Conservation (phyloP, 1,140 invertebrate species). For the Drosophila tsacasi region DNA sequence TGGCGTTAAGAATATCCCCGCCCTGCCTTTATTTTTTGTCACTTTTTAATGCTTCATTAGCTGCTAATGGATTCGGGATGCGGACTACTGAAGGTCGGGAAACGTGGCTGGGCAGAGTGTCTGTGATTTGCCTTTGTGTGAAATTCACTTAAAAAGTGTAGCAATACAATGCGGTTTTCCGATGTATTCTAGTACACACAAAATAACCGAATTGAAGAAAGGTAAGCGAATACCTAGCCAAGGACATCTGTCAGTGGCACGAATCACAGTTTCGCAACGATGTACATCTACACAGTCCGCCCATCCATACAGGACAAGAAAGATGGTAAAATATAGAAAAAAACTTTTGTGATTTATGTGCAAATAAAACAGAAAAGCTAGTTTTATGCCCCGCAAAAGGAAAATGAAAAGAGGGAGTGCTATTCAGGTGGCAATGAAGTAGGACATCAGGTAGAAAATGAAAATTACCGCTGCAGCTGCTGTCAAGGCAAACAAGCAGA, state of each 20-base stretch:
- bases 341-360: slow-evolving; percentile 81
- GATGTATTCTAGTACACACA: neutral
- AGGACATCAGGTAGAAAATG: slow-evolving; percentile 73
- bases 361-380: slow-evolving; percentile 75
- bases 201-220: slow-evolving; percentile 6
- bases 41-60: slow-evolving; percentile 83
- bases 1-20: slow-evolving; percentile 67
- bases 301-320: slow-evolving; percentile 23
- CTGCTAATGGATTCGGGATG: slow-evolving; percentile 70
- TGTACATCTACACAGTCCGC: neutral
- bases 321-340: slow-evolving; percentile 53
- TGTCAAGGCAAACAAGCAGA: slow-evolving; percentile 65
- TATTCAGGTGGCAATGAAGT: slow-evolving; percentile 63
- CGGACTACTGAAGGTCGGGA: slow-evolving; percentile 1
- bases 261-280: neutral
- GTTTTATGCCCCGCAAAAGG: slow-evolving; percentile 42
- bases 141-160: neutral
- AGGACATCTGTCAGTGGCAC: slow-evolving; percentile 10
- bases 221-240: neutral
- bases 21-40: slow-evolving; percentile 50
- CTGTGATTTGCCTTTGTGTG: slow-evolving; percentile 35
- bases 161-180: slow-evolving; percentile 9
- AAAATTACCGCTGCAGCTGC: slow-evolving; percentile 70
- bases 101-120: neutral
- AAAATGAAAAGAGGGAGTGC: neutral